These are phyloP conservation scores for Epinotia nisella DNA, from an alignment of 2,888 invertebrate species.

Conservation along the genomic window DNA sequence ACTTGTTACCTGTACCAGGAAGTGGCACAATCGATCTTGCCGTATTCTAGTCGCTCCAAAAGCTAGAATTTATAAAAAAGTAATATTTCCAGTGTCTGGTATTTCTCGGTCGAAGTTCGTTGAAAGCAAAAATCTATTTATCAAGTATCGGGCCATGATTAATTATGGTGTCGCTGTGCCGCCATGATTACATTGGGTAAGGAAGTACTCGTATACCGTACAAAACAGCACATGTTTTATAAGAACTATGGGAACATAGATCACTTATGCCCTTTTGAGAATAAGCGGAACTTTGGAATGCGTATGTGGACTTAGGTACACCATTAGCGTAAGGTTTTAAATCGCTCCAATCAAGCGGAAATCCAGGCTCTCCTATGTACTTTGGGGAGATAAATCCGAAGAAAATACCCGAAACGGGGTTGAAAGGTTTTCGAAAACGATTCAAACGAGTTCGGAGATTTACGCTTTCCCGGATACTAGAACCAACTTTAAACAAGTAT, in stretches of 20 bases:
- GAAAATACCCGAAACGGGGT: too few species aligned
- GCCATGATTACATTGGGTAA: constrained; percentile 58
- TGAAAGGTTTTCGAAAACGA: too few species aligned
- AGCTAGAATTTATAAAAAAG: constrained; percentile 13
- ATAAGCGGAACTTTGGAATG: neutral
- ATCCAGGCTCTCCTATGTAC: neutral
- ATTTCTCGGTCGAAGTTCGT: constrained; percentile 59
- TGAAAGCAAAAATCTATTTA: constrained; percentile 79
- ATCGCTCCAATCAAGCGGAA: neutral
- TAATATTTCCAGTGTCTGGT: constrained; percentile 45
- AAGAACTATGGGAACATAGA: neutral
- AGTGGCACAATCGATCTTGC: too few species aligned
- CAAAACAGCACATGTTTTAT: constrained; percentile 1
- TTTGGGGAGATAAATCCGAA: neutral
- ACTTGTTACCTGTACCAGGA: too few species aligned
- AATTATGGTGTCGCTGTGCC: constrained; percentile 65
- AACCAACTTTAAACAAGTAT: too few species aligned
- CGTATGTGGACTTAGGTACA: neutral
- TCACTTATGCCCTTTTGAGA: neutral
- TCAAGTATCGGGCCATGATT: constrained; percentile 80
- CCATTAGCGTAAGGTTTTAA: neutral
- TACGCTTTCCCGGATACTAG: too few species aligned
- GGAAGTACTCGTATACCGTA: neutral
- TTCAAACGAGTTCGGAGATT: too few species aligned
- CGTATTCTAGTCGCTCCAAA: too few species aligned